These are phyloP conservation scores for Pemphredon lugubris DNA, from an alignment of 2,888 invertebrate genomes.

Conservation along the genomic window DNA sequence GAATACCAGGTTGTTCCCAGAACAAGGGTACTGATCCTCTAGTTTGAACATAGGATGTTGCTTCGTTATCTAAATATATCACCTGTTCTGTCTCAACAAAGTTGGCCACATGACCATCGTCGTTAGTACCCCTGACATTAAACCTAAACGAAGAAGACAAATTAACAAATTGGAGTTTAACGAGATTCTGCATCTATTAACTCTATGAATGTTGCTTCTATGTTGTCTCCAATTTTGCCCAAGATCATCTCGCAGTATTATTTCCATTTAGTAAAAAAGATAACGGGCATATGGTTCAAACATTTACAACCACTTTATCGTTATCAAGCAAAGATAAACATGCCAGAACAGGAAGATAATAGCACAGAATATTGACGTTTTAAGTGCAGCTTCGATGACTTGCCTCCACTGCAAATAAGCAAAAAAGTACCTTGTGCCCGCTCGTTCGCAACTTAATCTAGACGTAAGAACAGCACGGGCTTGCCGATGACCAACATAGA, in stretches of 20 bases:
- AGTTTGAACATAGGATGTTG: conserved; percentile 94
- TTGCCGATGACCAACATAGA: conserved; percentile 98
- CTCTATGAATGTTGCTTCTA: background rate
- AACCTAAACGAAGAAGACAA: conserved; percentile 83
- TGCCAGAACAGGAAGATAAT: background rate
- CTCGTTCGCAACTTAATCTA: conserved; percentile 97
- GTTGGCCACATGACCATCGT: conserved; percentile 99
- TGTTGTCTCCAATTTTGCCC: too few relatives aligned
- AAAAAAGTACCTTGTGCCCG: conserved; percentile 89
- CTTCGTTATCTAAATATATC: conserved; percentile 94
- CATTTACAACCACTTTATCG: background rate
- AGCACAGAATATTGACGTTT: background rate
- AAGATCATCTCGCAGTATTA: too few relatives aligned
- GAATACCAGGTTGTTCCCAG: conserved; percentile 99
- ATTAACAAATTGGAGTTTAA: background rate
- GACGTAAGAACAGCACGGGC: conserved; percentile 98
- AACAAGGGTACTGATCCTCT: conserved; percentile 98
- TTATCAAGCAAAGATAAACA: background rate
- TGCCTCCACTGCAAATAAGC: background rate
- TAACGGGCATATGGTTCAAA: conserved; percentile 1
- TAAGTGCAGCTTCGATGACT: too few relatives aligned
- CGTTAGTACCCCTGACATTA: conserved; percentile 99
- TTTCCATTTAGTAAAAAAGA: background rate
- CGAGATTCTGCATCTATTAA: background rate
- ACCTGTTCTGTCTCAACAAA: conserved; percentile 99